phyloP scores from a whole-genome alignment of 37 sponge, comb jelly and placozoan genomes.

The Bolinopsis microptera region DNA sequence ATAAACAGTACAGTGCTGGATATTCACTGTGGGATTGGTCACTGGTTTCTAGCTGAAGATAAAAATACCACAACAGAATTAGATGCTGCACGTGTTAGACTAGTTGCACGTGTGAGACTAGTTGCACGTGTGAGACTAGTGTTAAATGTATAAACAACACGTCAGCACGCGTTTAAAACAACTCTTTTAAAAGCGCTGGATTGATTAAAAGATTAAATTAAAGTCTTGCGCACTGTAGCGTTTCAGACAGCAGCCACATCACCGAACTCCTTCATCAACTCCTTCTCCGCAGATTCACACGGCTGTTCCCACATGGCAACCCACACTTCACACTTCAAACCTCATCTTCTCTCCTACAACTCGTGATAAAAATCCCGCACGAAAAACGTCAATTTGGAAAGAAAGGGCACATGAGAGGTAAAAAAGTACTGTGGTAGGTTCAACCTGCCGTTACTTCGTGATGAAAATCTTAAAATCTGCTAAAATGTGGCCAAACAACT shows the following conservation, averaged over 20 bases:
- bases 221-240: background rate
- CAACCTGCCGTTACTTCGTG: background rate
- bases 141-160: no score
- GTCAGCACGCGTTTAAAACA: no score
- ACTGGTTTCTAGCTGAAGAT: no score
- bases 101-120: no score
- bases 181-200: no score
- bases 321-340: background rate
- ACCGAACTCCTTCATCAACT: background rate
- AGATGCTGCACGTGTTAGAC: no score
- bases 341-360: background rate
- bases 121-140: no score
- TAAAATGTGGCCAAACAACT: background rate
- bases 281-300: background rate
- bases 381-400: background rate
- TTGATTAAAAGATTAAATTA: background rate
- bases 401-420: background rate
- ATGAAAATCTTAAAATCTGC: background rate
- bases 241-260: background rate
- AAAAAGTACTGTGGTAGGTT: background rate
- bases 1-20: no score
- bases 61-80: no score
- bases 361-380: background rate
- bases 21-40: no score
- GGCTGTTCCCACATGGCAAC: background rate